Evolutionary conservation across 2,113 vertebrate genomes (phyloP), one percentile per base, ranked within the genome.

Genomic region (Anhinga anhinga): DNA sequence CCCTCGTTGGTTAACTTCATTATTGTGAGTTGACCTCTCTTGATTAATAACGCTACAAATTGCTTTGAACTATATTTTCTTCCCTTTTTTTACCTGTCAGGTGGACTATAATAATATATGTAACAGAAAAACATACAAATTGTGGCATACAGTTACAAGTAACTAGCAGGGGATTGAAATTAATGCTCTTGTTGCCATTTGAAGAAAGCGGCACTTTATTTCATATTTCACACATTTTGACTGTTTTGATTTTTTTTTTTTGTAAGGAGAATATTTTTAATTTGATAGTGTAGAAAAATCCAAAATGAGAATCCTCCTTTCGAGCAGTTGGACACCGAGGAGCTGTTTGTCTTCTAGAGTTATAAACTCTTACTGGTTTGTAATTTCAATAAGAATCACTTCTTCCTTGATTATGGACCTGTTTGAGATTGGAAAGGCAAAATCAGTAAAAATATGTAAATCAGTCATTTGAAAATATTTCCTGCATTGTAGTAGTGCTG

Each of bases 31-130:
- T 85, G 90, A 20, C 29, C n/a, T 85, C 77, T 71, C 66, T 82
- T 84, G n/a, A 94, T 86, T 93, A 94, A 95, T 79, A 81, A 70
- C 92, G 92, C 94, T 97, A 81, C 82, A 93, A 97, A 38, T 77
- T 81, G 91, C 88, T 97, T 91, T 93, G 71, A 77, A 88, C 67
- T 94, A 44, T 82, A 26, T 77, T 97, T 97, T 90, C 40, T 95
- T 97, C 63, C 81, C 69, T 96, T 95, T 82, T 93, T 49, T 92
- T 93, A 74, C 71, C 88, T 97, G 82, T 96, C 94, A 96, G 85
- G 73, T 81, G 88, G 80, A 95, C 86, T 62, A 73, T 90, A 85
- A 93, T 82, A 67, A 82, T 93, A 70, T 81, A 45, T 45, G n/a
- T 79, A 59, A 56, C 63, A 95, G 44, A 66, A 82, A 72, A 92